phyloP scores from a whole-genome alignment of 2,113 vertebrate genomes.

The Chiloscyllium plagiosum region DNA sequence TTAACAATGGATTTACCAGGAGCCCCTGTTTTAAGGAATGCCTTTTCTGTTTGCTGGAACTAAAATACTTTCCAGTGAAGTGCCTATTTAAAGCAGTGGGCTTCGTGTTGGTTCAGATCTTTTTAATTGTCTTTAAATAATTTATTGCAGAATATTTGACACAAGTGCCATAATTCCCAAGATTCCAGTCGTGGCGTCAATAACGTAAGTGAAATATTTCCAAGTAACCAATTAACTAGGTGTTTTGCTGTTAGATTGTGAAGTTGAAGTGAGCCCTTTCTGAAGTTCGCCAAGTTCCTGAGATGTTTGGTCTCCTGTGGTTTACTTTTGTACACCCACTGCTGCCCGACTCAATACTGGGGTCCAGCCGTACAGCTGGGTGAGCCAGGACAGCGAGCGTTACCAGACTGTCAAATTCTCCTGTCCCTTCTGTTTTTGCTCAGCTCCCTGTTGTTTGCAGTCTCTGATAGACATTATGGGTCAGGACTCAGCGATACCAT shows the following conservation, averaged over 20 bases:
- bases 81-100: neutral
- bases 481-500: neutral
- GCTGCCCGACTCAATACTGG: neutral
- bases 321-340: neutral
- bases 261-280: neutral
- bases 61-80: neutral
- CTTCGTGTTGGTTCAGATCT: neutral
- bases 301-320: neutral
- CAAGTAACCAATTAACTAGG: neutral
- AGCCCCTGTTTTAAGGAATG: neutral
- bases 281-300: neutral
- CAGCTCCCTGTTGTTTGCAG: neutral
- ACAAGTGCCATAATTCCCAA: conserved; percentile 53
- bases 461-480: neutral
- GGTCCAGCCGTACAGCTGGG: neutral
- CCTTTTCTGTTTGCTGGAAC: neutral
- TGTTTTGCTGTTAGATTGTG: neutral
- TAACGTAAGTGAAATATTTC: conserved; percentile 55
- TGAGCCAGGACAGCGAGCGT: neutral
- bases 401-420: neutral
- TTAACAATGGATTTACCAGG: neutral
- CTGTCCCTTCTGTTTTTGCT: neutral
- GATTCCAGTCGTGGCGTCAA: conserved; percentile 48
- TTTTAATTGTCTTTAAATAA: neutral
- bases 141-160: conserved; percentile 66